These are phyloP conservation scores for Falco columbarius DNA, from an alignment of 2,797 vertebrate genomes.

Conservation along the genomic window DNA sequence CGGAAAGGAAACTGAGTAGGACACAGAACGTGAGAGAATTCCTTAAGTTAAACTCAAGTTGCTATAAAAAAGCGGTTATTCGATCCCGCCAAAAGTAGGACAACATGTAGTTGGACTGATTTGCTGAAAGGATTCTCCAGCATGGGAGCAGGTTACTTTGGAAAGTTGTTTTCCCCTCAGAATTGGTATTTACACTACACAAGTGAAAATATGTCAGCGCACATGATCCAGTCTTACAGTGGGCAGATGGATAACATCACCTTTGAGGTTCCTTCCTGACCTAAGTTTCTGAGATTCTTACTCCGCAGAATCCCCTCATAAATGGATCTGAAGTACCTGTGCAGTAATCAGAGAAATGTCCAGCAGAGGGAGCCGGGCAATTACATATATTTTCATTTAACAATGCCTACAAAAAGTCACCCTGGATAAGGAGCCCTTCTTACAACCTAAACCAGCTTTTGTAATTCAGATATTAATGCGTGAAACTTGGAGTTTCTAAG, in stretches of 20 bases:
- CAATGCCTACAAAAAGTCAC: neutral
- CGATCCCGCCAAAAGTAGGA: neutral
- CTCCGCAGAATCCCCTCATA: neutral
- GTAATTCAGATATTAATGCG: neutral
- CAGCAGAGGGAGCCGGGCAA: conserved; percentile 60
- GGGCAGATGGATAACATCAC: neutral
- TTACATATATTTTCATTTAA: conserved; percentile 14
- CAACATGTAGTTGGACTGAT: neutral
- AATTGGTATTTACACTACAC: neutral
- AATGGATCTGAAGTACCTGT: neutral
- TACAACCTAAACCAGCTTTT: neutral
- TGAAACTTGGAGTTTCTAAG: neutral
- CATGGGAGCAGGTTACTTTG: neutral
- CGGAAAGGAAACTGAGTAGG: neutral
- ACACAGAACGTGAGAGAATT: neutral
- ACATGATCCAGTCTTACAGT: neutral
- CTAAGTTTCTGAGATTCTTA: neutral
- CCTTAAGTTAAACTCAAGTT: neutral
- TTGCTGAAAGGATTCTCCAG: neutral
- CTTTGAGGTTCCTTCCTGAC: neutral
- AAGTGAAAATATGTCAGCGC: neutral
- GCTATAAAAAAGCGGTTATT: neutral
- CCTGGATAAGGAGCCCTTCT: neutral
- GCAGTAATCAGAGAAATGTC: neutral
- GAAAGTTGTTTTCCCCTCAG: neutral